phyloP scores from a whole-genome alignment of 2,888 invertebrate species.

The Orthosia gothica region DNA sequence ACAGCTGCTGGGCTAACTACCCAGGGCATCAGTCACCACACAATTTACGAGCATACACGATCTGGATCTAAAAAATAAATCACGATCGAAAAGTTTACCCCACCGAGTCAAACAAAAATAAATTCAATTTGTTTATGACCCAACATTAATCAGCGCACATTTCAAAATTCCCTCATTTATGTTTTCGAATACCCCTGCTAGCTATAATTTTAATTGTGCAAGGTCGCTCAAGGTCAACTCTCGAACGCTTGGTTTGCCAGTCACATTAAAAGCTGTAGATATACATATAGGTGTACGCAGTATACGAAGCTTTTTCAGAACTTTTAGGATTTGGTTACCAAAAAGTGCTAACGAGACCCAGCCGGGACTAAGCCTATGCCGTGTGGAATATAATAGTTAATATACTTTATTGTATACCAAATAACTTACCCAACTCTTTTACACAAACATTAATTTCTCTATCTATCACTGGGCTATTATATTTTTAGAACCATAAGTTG shows the following conservation, averaged over 20 bases:
- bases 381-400: no score
- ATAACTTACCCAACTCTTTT: no score
- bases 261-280: constrained; percentile 17
- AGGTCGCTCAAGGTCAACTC: constrained; percentile 26
- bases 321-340: constrained; percentile 3
- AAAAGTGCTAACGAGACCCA: no score
- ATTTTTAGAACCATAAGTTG: no score
- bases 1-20: neutral
- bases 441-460: no score
- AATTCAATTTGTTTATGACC: constrained; percentile 29
- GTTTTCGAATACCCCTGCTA: constrained; percentile 1
- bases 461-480: no score
- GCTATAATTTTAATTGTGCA: constrained; percentile 48
- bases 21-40: neutral
- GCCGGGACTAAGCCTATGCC: no score
- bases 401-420: no score
- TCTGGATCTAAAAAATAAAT: constrained; percentile 33
- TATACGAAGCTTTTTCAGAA: neutral
- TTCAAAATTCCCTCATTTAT: constrained; percentile 35
- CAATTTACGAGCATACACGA: constrained; percentile 31
- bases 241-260: constrained; percentile 27
- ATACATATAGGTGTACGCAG: neutral
- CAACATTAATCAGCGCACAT: constrained; percentile 15
- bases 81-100: constrained; percentile 21
- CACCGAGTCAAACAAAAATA: constrained; percentile 22